These are phyloP conservation scores for Ancistrus triradiatus DNA, from an alignment of 2,113 vertebrate species.

Conservation along the genomic window DNA sequence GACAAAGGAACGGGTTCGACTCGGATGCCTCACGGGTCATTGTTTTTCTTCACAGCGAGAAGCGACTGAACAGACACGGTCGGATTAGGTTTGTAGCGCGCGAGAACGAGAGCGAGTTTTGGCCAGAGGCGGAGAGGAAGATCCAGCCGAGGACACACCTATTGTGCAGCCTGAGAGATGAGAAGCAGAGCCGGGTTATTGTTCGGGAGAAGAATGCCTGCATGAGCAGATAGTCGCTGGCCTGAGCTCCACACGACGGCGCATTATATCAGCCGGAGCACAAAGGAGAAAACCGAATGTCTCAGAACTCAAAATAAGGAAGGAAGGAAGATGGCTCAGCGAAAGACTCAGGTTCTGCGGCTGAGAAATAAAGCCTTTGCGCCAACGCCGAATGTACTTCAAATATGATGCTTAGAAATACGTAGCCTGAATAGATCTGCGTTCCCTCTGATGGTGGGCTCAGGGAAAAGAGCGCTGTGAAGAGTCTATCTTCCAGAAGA, in stretches of 20 bases:
- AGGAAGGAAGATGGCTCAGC: background rate
- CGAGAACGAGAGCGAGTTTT: slow-evolving; percentile 5
- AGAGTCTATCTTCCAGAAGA: too few species aligned
- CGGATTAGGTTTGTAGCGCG: slow-evolving; percentile 26
- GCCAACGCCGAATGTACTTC: too few species aligned
- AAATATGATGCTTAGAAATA: too few species aligned
- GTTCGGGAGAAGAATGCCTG: slow-evolving; percentile 31
- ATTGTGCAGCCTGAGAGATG: slow-evolving; percentile 24
- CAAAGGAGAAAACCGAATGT: background rate
- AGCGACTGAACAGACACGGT: slow-evolving; percentile 32
- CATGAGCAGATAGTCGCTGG: slow-evolving; percentile 18
- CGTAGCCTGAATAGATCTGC: too few species aligned
- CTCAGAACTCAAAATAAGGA: background rate
- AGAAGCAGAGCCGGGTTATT: slow-evolving; percentile 33
- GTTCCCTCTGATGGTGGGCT: too few species aligned
- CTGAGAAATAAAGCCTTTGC: too few species aligned
- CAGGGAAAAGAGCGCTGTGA: too few species aligned
- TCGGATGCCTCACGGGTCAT: slow-evolving; percentile 14
- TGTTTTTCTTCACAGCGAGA: slow-evolving; percentile 33
- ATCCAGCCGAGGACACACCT: slow-evolving; percentile 22
- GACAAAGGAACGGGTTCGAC: slow-evolving; percentile 17
- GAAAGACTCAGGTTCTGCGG: too few species aligned
- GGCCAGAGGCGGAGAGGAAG: slow-evolving; percentile 19
- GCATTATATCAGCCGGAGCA: slow-evolving; percentile 31
- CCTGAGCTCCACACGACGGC: slow-evolving; percentile 18